These are phyloP conservation scores for Anisognathus igniventris DNA, from an alignment of 2,797 vertebrate genomes.

Conservation along the genomic window DNA sequence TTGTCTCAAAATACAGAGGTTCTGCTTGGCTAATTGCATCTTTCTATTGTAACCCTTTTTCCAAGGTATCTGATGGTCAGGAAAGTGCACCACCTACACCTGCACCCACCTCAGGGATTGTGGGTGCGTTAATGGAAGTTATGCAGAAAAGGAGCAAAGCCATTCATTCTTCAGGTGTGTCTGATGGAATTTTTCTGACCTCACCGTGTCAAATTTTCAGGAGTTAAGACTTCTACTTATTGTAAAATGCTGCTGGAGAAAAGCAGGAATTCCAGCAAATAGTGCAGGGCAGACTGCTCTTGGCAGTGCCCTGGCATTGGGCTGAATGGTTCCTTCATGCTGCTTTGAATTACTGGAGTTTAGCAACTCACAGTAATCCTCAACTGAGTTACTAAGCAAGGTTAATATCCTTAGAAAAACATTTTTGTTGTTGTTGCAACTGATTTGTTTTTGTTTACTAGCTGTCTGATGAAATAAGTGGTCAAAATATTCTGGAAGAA, in stretches of 20 bases:
- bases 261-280: not conserved
- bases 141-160: conserved; percentile 99
- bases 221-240: not conserved
- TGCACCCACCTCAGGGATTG: conserved; percentile 87
- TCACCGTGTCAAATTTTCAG: not conserved
- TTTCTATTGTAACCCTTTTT: not conserved
- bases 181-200: not conserved
- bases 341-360: not conserved
- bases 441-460: not conserved
- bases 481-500: not conserved
- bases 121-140: conserved; percentile 96
- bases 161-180: conserved; percentile 97
- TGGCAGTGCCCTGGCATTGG: not conserved
- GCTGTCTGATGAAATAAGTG: not conserved
- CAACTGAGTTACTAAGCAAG: not conserved
- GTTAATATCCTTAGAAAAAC: not conserved
- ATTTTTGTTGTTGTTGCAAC: not conserved
- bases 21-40: not conserved
- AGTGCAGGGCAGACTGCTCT: not conserved
- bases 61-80: conserved; percentile 85
- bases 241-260: not conserved
- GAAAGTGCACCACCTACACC: conserved; percentile 84
- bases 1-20: not conserved
- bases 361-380: not conserved
- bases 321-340: not conserved